These are phyloP conservation scores for Tyrannus savana DNA, from an alignment of 2,113 vertebrate species.

Conservation along the genomic window DNA sequence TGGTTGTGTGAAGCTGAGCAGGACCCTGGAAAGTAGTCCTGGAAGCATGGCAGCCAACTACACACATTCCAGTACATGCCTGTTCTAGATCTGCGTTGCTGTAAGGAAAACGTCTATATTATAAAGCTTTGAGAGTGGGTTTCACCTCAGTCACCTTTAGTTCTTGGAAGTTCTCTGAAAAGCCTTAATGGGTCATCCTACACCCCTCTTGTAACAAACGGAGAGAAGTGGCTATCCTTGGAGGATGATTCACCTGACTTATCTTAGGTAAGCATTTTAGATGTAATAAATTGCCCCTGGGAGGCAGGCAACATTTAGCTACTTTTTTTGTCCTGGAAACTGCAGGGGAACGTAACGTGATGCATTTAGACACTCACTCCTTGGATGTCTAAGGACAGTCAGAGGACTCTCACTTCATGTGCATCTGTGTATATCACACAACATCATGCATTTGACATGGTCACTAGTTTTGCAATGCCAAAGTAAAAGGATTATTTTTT, in stretches of 20 bases:
- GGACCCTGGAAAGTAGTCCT: background rate
- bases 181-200: background rate
- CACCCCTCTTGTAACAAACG: background rate
- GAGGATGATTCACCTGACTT: background rate
- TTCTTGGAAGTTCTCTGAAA: background rate
- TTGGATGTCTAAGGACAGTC: background rate
- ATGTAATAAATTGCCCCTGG: background rate
- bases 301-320: background rate
- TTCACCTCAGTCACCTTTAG: background rate
- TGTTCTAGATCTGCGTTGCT: background rate
- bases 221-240: background rate
- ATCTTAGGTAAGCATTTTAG: background rate
- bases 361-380: background rate
- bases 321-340: background rate
- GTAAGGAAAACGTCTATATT: background rate
- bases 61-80: background rate
- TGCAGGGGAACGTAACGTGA: background rate
- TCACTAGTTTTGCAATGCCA: background rate
- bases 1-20: slow-evolving; percentile 20
- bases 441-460: background rate
- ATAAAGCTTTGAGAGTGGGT: background rate
- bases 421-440: background rate
- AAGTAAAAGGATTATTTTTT: background rate
- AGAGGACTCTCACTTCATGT: background rate
- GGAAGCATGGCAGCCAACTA: background rate